phyloP scores from a whole-genome alignment of 2,797 vertebrate genomes.

The Pogoniulus pusillus region DNA sequence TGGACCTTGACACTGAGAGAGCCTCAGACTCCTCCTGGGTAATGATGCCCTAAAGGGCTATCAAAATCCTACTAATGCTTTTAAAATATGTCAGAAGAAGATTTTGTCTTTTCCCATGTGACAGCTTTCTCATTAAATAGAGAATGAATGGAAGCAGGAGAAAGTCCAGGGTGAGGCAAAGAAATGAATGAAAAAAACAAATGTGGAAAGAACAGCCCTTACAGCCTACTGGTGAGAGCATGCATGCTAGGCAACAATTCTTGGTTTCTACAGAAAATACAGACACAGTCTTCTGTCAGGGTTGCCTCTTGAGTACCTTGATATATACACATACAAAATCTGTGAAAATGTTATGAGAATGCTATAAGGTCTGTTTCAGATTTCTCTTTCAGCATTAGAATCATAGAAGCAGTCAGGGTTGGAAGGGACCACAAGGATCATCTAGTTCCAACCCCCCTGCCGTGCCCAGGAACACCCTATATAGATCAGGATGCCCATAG shows the following conservation, averaged over 20 bases:
- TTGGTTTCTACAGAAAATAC: neutral
- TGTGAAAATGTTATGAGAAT: neutral
- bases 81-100: neutral
- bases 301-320: neutral
- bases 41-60: neutral
- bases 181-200: neutral
- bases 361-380: neutral
- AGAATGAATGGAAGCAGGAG: neutral
- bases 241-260: neutral
- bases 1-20: neutral
- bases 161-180: neutral
- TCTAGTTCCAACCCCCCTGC: too few species aligned
- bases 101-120: neutral
- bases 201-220: neutral
- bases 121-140: neutral
- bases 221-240: neutral
- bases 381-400: neutral
- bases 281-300: neutral
- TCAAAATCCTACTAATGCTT: neutral
- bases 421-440: too few species aligned
- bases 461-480: too few species aligned
- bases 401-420: too few species aligned
- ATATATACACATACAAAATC: neutral
- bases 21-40: neutral
- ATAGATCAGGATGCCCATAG: too few species aligned